Evolutionary conservation across 1,140 invertebrate species (phyloP).

Genomic region (Melipona quadrifasciata): DNA sequence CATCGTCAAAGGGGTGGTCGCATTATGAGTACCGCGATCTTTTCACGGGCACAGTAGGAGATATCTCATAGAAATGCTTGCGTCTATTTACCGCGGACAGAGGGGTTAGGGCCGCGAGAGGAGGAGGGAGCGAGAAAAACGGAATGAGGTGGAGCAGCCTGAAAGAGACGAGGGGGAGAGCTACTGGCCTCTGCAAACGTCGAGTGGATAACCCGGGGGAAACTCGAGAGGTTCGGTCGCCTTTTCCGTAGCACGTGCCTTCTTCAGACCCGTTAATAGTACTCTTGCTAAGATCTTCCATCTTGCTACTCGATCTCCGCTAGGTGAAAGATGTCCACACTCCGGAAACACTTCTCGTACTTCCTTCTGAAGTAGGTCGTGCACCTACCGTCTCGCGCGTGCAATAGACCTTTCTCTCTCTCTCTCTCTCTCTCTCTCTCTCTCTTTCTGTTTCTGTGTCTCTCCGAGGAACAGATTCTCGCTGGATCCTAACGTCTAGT

Average conservation of each 20-base stretch:
- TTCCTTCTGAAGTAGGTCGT: constrained; percentile 41
- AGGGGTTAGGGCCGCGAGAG: background rate
- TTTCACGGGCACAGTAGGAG: constrained; percentile 57
- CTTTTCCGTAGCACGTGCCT: constrained; percentile 54
- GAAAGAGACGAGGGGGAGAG: constrained; percentile 47
- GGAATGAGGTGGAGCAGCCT: constrained; percentile 11
- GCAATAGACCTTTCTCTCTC: background rate
- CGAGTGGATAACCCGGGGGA: constrained; percentile 54
- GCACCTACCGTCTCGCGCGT: constrained; percentile 14
- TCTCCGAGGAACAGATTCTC: background rate
- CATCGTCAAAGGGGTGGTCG: constrained; percentile 50
- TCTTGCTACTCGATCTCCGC: constrained; percentile 52
- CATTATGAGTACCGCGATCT: constrained; percentile 60
- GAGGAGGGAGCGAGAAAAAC: constrained; percentile 8
- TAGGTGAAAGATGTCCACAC: constrained; percentile 44
- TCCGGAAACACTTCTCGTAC: constrained; percentile 51
- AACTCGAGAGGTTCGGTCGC: constrained; percentile 54
- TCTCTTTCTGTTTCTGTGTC: background rate
- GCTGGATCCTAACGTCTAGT: background rate
- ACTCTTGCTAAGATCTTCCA: constrained; percentile 60
- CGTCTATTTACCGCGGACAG: constrained; percentile 60
- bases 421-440: background rate
- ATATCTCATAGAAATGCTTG: constrained; percentile 64
- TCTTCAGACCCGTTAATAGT: constrained; percentile 51
- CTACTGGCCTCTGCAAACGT: constrained; percentile 54